Evolutionary conservation across 2,797 vertebrate genomes (phyloP).

Genomic region (Poeciliopsis turneri): DNA sequence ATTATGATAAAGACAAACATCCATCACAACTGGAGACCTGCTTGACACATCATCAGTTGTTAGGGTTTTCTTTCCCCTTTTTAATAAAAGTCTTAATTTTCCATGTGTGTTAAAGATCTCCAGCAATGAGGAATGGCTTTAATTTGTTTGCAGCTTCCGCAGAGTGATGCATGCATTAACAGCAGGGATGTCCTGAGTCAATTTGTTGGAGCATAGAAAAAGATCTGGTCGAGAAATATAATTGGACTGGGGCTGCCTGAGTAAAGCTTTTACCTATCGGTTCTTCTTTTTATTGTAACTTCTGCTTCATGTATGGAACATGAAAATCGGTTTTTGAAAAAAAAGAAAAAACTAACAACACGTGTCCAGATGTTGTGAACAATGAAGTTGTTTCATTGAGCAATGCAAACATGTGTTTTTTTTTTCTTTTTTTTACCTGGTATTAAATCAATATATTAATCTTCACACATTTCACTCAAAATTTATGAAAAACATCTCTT

Average conservation of each 20-base stretch:
- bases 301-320: background rate
- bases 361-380: background rate
- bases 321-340: background rate
- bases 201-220: conserved; percentile 13
- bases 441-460: background rate
- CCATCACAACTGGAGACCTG: conserved; percentile 52
- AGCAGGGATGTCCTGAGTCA: conserved; percentile 50
- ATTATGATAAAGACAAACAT: conserved; percentile 34
- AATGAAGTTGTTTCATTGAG: background rate
- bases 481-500: background rate
- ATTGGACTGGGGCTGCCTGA: background rate
- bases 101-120: conserved; percentile 34
- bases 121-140: conserved; percentile 50
- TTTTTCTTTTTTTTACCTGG: background rate
- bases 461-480: background rate
- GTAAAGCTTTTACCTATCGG: background rate
- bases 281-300: conserved; percentile 5
- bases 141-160: conserved; percentile 28
- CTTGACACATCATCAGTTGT: conserved; percentile 23
- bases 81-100: conserved; percentile 20
- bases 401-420: background rate
- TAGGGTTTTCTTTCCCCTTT: no score
- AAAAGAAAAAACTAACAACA: background rate
- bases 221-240: conserved; percentile 4
- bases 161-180: conserved; percentile 42